Percentiles rank a stretch among this genome's conserved stretches.
Evolutionary conservation across 1,140 invertebrate genomes (phyloP).

Genomic region (Drosophila sechellia): DNA sequence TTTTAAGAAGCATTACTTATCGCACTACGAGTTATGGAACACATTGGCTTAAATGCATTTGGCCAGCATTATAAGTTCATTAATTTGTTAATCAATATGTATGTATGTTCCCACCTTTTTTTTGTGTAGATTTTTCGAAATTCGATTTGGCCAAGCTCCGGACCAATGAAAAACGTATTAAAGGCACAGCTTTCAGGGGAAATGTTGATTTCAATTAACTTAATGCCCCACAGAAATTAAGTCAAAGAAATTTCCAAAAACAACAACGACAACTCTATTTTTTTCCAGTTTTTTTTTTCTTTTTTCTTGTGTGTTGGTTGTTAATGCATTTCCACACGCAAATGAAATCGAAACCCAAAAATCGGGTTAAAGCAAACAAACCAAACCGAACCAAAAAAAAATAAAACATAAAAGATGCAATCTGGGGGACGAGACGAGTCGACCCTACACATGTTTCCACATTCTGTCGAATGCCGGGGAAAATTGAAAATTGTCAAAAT

Average conservation of each 20-base stretch:
- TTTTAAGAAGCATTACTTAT: slow-evolving; percentile 10
- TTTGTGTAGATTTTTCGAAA: background rate
- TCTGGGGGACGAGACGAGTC: background rate
- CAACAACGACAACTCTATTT: slow-evolving; percentile 14
- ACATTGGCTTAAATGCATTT: background rate
- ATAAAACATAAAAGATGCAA: slow-evolving; percentile 19
- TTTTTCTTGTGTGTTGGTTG: slow-evolving; percentile 1
- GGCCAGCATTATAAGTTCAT: background rate
- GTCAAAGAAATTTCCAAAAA: slow-evolving; percentile 15
- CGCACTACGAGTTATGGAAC: background rate
- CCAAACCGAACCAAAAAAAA: slow-evolving; percentile 6
- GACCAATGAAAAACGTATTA: slow-evolving; percentile 2
- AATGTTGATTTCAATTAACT: slow-evolving; percentile 10
- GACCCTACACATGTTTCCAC: slow-evolving; percentile 16
- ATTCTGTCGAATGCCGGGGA: slow-evolving; percentile 24
- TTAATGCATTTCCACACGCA: slow-evolving; percentile 51
- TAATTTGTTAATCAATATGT: background rate
- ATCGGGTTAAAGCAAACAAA: slow-evolving; percentile 41
- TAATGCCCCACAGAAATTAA: slow-evolving; percentile 7
- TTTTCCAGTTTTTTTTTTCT: slow-evolving; percentile 13
- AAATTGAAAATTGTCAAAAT: slow-evolving; percentile 65
- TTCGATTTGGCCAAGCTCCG: background rate
- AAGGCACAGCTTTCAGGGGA: background rate
- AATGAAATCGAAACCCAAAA: slow-evolving; percentile 64
- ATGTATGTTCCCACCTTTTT: background rate